Percentiles rank a stretch among this genome's conserved stretches.
phyloP scores from a whole-genome alignment of 2,113 vertebrate genomes.

The Vidua chalybeata region DNA sequence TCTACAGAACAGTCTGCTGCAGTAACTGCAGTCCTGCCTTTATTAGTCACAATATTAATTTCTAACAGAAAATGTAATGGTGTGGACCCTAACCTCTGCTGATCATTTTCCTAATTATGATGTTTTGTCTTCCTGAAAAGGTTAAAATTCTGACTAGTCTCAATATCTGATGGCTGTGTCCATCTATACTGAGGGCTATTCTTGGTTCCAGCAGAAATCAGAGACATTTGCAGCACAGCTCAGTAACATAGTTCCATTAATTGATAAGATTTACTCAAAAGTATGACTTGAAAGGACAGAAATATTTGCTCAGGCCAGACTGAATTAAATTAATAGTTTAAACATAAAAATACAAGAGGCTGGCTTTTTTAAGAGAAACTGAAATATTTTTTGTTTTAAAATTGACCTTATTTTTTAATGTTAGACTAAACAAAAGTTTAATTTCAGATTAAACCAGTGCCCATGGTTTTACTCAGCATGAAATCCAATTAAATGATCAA shows the following conservation, averaged over 20 bases:
- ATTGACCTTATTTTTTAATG: neutral
- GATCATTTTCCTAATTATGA: neutral
- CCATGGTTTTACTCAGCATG: neutral
- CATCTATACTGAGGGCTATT: neutral
- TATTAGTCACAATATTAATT: constrained; percentile 13
- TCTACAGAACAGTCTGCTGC: constrained; percentile 46
- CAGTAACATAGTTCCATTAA: neutral
- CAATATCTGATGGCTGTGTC: neutral
- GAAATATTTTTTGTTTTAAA: neutral
- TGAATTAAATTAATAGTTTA: constrained; percentile 19
- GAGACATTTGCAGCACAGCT: neutral
- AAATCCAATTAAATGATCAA: constrained; percentile 27
- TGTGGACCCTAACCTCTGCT: neutral
- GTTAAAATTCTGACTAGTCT: constrained; percentile 22
- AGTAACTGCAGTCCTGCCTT: constrained; percentile 11
- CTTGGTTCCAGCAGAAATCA: neutral
- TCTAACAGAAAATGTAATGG: neutral
- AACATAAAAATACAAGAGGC: neutral
- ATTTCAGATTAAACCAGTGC: constrained; percentile 25
- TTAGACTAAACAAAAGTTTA: constrained; percentile 38
- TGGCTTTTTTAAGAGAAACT: neutral
- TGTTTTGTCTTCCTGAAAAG: constrained; percentile 47
- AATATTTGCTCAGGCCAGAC: neutral
- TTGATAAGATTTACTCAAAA: constrained; percentile 3
- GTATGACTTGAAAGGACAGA: neutral